Evolutionary conservation across 2,888 invertebrate genomes (phyloP).

Genomic region (Saturnia pavonia): DNA sequence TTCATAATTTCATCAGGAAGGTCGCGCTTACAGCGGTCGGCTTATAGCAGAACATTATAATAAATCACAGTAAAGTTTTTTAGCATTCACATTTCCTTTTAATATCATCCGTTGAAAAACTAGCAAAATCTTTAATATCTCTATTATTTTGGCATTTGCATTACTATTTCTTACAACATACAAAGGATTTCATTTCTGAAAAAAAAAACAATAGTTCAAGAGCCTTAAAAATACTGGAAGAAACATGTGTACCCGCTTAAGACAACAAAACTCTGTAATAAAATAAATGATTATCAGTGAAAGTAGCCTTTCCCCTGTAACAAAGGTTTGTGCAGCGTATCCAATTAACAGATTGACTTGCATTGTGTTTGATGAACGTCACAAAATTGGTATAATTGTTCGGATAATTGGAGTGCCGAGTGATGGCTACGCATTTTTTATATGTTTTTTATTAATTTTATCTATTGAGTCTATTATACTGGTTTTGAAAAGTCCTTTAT

Average conservation of each 20-base stretch:
- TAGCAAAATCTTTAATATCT: too few species aligned
- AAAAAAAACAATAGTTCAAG: too few species aligned
- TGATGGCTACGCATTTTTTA: neutral
- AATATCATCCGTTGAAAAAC: too few species aligned
- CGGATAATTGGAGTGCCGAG: neutral
- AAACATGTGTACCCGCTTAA: neutral
- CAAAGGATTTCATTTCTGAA: too few species aligned
- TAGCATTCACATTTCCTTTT: too few species aligned
- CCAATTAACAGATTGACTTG: constrained; percentile 5
- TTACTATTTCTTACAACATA: too few species aligned
- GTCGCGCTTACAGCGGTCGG: too few species aligned
- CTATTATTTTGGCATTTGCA: too few species aligned
- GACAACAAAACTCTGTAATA: neutral
- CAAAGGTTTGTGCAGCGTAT: neutral
- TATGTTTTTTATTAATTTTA: neutral
- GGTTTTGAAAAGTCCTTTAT: neutral
- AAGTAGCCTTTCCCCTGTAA: neutral
- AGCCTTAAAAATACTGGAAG: too few species aligned
- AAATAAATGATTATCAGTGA: neutral
- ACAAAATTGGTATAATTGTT: neutral
- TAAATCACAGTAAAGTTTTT: too few species aligned
- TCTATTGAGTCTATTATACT: neutral
- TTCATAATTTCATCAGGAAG: too few species aligned
- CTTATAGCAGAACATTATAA: too few species aligned
- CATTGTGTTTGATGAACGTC: neutral